Conservation (phyloP, 2,797 vertebrate species). For the Sandelia bainsii region DNA sequence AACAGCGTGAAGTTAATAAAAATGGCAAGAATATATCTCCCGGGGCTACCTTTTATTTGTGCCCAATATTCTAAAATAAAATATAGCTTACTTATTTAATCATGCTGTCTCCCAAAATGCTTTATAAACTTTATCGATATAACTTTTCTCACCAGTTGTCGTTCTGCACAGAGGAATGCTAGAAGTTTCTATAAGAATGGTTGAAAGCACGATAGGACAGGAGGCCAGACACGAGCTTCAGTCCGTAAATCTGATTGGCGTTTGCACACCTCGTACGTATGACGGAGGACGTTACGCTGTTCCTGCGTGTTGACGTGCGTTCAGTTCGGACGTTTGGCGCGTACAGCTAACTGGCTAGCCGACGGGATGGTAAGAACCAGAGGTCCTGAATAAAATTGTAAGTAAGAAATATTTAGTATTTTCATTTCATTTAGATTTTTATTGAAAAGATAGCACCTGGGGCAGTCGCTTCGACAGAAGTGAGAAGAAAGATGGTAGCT, state of each 20-base stretch:
- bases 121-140: fast-evolving
- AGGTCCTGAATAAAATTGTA: slow-evolving; percentile 1
- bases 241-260: slow-evolving; percentile 47
- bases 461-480: background rate
- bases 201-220: too few relatives aligned
- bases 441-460: background rate
- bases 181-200: too few relatives aligned
- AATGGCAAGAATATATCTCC: too few relatives aligned
- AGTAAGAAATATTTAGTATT: background rate
- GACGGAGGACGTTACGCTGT: background rate
- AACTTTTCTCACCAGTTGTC: slow-evolving; percentile 23
- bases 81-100: background rate
- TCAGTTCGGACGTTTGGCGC: slow-evolving; percentile 64
- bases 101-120: background rate
- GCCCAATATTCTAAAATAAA: too few relatives aligned
- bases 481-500: fast-evolving
- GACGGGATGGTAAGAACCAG: background rate
- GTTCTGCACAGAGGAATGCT: background rate
- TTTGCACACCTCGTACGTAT: background rate
- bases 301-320: background rate
- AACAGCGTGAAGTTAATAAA: background rate
- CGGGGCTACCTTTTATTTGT: too few relatives aligned
- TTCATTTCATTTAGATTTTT: background rate
- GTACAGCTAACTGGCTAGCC: background rate
- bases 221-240: too few relatives aligned